phyloP scores from a whole-genome alignment of 2,113 vertebrate species.

The Laticauda colubrina region DNA sequence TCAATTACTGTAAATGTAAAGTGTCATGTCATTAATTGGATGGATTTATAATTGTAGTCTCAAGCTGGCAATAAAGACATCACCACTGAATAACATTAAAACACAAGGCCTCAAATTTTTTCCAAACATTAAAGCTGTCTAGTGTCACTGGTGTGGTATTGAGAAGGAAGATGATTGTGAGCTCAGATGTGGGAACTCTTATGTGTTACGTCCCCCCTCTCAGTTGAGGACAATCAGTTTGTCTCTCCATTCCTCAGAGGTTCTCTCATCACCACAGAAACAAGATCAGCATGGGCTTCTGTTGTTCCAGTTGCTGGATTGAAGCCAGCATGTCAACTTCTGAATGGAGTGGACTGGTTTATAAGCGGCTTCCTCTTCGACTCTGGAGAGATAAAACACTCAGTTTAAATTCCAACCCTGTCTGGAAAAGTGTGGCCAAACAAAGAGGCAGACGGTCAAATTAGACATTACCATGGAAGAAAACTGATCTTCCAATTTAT shows the following conservation, averaged over 20 bases:
- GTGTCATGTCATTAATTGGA: background rate
- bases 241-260: constrained; percentile 15
- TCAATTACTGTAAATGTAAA: background rate
- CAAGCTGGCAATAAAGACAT: constrained; percentile 13
- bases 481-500: background rate
- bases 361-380: constrained; percentile 43
- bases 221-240: constrained; percentile 39
- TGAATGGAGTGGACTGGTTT: background rate
- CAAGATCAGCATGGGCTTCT: constrained; percentile 1
- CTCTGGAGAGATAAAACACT: constrained; percentile 51
- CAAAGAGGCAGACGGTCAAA: background rate
- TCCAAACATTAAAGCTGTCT: background rate
- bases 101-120: background rate
- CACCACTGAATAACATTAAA: constrained; percentile 1
- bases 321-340: constrained; percentile 11
- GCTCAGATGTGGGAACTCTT: background rate
- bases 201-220: constrained; percentile 20
- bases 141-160: accelerated
- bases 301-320: constrained; percentile 22
- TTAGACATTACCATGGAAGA: background rate
- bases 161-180: constrained; percentile 19
- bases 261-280: background rate
- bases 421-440: background rate
- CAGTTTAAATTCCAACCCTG: background rate
- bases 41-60: constrained; percentile 2